Evolutionary conservation across 2,888 invertebrate species (phyloP).

Genomic region (Malacosoma neustria): DNA sequence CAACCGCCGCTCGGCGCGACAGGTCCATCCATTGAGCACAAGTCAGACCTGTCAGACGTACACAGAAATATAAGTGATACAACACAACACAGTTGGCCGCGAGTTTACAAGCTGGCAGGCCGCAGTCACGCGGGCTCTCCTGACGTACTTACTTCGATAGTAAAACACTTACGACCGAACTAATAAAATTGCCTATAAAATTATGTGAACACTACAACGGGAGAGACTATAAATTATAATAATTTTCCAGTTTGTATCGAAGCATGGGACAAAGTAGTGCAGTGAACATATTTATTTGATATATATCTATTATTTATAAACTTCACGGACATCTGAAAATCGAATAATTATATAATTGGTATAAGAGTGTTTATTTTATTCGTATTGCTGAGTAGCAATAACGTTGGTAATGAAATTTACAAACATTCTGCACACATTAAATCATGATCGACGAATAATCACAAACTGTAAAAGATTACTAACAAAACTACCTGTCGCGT

Average conservation of each 20-base stretch:
- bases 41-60: conserved; percentile 3
- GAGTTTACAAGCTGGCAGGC: conserved; percentile 1
- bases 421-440: background rate
- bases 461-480: background rate
- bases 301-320: background rate
- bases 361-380: too few relatives aligned
- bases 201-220: background rate
- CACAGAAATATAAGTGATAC: background rate
- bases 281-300: too few relatives aligned
- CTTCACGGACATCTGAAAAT: background rate
- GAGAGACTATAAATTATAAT: background rate
- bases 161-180: background rate
- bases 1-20: conserved; percentile 7
- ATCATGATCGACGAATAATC: background rate
- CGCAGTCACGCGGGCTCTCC: conserved; percentile 6
- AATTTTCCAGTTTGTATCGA: background rate
- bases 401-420: background rate
- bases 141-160: conserved; percentile 6
- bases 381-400: too few relatives aligned
- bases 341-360: too few relatives aligned
- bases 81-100: conserved; percentile 5
- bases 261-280: background rate
- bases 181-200: background rate
- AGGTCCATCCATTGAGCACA: conserved; percentile 1
- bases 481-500: background rate